Evolutionary conservation across 92 coral and sea anemone genomes (phyloP), one percentile per base, ranked within the genome.

Genomic region (Phenganax subtilis): DNA sequence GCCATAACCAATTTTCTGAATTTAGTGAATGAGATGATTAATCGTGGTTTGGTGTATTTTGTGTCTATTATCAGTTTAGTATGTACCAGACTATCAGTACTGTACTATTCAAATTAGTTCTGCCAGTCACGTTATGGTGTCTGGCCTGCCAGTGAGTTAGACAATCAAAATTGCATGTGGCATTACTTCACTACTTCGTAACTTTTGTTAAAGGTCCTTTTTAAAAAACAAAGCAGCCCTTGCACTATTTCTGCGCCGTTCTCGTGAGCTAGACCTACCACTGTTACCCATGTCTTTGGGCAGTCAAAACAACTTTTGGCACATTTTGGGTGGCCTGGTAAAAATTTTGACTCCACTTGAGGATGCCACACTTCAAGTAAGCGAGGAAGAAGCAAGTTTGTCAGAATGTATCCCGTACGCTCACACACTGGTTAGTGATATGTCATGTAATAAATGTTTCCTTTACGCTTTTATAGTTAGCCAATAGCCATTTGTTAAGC

Each of bases 321-420:
- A 15, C 55, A 71, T 75, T 75, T 55, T 75, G 64, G 78, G 55
- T 0, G 62, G 79, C 0, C 57, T 75, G 15, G 37, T 75, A 10
- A 75, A 55, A 55, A 44, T 75, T 52, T 53, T 75, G 10, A 75
- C 79, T 8, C 79, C 79, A 4, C 54, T 75, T 75, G 79, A 75
- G 55, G 79, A 55, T 75, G 86, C 55, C 61, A 83, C 86, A 14
- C 86, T 77, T 72, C 76, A 59, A 71, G 75, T 71, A 15, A 71
- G 79, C 79, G 54, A 75, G 79, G 79, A 75, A 0, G 79, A 75
- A 14, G 29, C 63, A 53, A 75, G 10, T 17, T 75, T 75, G 79
- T 75, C 79, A 53, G 79, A 75, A 62, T 75, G 79, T 27, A 75
- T 75, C 47, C 79, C 79, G 9, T 75, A 75, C 17, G 63, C 62